Base-by-base conservation (phyloP, 1,140 invertebrate species). In the Aporrectodea caliginosa region DNA sequence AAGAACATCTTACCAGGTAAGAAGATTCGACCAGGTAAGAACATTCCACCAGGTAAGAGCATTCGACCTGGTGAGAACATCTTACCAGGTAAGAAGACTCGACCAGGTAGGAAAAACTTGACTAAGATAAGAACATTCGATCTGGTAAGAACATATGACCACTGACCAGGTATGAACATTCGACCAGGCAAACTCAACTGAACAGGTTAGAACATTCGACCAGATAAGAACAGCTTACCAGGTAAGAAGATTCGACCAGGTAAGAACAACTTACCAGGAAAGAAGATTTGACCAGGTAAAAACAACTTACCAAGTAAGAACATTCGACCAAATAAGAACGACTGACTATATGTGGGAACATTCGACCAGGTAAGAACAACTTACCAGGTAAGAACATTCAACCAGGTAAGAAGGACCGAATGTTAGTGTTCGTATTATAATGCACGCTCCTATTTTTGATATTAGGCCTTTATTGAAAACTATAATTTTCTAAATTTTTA, bases 1-100 rank as follows among this genome's bases (percentile, higher is more conserved):
- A 76, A 76, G 43, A 1, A 43, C 35, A 35, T 76, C 0, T 76
- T 35, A 35, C 32, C 33, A 1, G 75, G 75, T 74, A 33, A 74
- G 73, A 74, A 33, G 29, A n/a, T 1, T 2, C 0, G 29, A 33
- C 32, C 16, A 2, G 30, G 1, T n/a, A 74, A 29, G n/a, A n/a
- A 29, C n/a, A 33, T 30, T 30, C 6, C 1, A n/a, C n/a, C 27
- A 74, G 29, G 29, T 33, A 16, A 31, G 73, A 0, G 2, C 6
- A 74, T 74, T 74, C 0, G 0, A 22, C 29, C 33, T 0, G 6
- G 31, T 16, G 14, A n/a, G n/a, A 68, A 14, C 14, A 68, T 16
- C 14, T 68, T n/a, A 68, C n/a, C 58, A 16, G n/a, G 14, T 68
- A 14, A 16, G 14, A 68, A 16, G 14, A n/a, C 58, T n/a, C n/a